Conservation (phyloP, 2,888 invertebrate genomes). For the Protophormia terraenovae region DNA sequence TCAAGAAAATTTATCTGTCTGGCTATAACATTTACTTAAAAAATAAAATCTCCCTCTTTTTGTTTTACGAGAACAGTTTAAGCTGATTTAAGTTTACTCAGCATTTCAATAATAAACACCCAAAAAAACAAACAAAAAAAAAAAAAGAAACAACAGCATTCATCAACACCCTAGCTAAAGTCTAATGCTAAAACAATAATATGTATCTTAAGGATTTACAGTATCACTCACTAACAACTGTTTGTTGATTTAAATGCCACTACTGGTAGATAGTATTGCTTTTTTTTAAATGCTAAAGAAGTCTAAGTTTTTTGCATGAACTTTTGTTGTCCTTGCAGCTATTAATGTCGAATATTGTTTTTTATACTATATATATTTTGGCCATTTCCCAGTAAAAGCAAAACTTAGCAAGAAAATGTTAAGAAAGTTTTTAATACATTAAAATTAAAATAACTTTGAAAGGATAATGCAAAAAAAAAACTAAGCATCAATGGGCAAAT, state of each 20-base stretch:
- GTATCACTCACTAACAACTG: constrained; percentile 54
- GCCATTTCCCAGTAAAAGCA: constrained; percentile 20
- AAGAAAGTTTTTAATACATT: constrained; percentile 60
- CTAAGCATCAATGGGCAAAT: background rate
- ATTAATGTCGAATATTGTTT: background rate
- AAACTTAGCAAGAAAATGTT: constrained; percentile 12
- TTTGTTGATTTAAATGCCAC: constrained; percentile 44
- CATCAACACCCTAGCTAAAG: constrained; percentile 37
- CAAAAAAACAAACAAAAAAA: background rate
- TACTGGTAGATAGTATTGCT: background rate
- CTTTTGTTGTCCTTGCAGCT: constrained; percentile 24
- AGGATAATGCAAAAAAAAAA: constrained; percentile 14
- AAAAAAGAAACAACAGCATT: background rate
- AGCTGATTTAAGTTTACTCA: constrained; percentile 37
- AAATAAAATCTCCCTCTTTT: background rate
- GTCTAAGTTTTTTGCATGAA: background rate
- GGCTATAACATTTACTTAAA: constrained; percentile 1
- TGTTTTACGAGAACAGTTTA: constrained; percentile 15
- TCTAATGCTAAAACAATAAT: constrained; percentile 37
- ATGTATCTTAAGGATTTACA: constrained; percentile 46
- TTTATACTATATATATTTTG: background rate
- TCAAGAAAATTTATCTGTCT: constrained; percentile 15
- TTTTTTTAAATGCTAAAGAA: constrained; percentile 23
- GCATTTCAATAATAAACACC: constrained; percentile 32
- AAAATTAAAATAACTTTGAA: constrained; percentile 58